Conservation (phyloP, 2,888 invertebrate species). For the Drosophila melanosoma region DNA sequence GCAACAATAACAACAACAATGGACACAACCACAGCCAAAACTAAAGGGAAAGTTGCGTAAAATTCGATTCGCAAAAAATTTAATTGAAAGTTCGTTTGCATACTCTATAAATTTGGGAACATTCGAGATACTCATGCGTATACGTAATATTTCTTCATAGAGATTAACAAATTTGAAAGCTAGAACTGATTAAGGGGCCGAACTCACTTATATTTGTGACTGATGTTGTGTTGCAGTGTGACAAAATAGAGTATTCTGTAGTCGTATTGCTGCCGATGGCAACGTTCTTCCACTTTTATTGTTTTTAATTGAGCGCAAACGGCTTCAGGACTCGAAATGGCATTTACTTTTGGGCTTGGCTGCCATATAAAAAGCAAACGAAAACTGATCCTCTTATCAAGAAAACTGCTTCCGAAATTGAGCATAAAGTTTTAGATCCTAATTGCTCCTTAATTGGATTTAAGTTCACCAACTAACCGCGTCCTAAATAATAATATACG, state of each 20-base stretch:
- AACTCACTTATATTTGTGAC: not conserved
- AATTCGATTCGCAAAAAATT: conserved; percentile 17
- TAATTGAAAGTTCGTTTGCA: not conserved
- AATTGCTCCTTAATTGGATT: conserved; percentile 46
- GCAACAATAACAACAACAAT: conserved; percentile 14
- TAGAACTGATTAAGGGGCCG: not conserved
- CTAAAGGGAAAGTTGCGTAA: conserved; percentile 36
- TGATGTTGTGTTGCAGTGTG: not conserved
- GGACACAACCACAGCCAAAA: conserved; percentile 20
- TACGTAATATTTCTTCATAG: not conserved
- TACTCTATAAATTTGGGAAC: not conserved
- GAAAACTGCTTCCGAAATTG: conserved; percentile 22
- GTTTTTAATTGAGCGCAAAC: conserved; percentile 45
- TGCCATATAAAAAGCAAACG: not conserved
- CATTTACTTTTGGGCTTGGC: conserved; percentile 28
- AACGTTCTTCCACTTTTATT: conserved; percentile 8
- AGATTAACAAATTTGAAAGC: not conserved
- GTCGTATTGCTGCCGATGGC: not conserved
- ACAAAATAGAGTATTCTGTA: not conserved
- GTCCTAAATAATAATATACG: not conserved
- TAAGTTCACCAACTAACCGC: conserved; percentile 22
- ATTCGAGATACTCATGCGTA: not conserved
- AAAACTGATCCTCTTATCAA: conserved; percentile 31
- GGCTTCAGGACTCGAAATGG: conserved; percentile 2
- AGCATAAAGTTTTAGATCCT: conserved; percentile 34